A percentile compares a stretch with the other conserved stretches of the same genome.
These are phyloP conservation scores for Rhabdophis nuchalis DNA, from an alignment of 2,797 vertebrate species.

Conservation along the genomic window DNA sequence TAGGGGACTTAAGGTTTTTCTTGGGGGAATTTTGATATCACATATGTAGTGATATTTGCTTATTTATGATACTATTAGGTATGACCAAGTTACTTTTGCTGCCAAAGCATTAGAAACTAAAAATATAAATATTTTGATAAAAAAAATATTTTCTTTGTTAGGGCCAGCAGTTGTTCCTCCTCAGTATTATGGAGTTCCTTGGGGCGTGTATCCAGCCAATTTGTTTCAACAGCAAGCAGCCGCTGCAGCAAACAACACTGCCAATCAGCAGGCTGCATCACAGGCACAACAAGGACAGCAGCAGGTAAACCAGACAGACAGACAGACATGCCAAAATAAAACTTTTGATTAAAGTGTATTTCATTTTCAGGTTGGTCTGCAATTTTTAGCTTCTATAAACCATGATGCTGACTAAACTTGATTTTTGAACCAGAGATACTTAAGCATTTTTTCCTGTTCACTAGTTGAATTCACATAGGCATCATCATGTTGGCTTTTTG, in stretches of 20 bases:
- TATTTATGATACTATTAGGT: neutral
- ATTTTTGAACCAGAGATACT: neutral
- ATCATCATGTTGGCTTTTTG: neutral
- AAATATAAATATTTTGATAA: neutral
- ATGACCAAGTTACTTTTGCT: neutral
- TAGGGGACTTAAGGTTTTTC: neutral
- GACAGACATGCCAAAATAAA: neutral
- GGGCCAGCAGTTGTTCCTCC: conserved; percentile 95
- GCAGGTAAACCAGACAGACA: conserved; percentile 74
- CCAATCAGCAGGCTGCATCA: conserved; percentile 90
- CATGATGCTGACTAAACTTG: neutral
- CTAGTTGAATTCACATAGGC: neutral
- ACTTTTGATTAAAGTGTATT: neutral
- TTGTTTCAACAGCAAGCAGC: conserved; percentile 95
- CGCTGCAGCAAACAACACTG: conserved; percentile 82
- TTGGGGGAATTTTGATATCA: neutral
- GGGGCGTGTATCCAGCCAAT: conserved; percentile 98
- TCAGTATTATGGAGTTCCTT: conserved; percentile 96
- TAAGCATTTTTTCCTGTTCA: neutral
- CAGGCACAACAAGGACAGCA: conserved; percentile 87
- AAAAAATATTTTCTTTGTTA: conserved; percentile 58
- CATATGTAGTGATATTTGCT: neutral
- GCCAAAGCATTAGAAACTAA: neutral
- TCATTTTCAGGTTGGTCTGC: neutral
- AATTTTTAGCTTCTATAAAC: neutral